Conservation (phyloP, 2,797 vertebrate species). For the Catamblyrhynchus diadema region DNA sequence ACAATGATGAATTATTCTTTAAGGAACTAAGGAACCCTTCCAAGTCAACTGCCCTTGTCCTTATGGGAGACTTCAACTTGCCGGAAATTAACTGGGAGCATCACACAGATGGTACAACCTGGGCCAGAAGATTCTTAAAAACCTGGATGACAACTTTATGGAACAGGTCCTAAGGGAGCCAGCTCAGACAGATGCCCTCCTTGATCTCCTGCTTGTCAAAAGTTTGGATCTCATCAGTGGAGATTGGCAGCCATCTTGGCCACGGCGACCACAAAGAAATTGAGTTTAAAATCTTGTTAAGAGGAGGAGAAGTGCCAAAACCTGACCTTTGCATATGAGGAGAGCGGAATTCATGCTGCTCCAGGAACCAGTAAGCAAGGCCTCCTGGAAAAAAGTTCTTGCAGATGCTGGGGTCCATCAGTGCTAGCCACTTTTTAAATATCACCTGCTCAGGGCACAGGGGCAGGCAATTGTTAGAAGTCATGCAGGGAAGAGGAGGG, state of each 20-base stretch:
- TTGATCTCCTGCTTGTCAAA: background rate
- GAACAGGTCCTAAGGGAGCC: background rate
- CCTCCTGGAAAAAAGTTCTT: background rate
- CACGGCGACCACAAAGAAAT: background rate
- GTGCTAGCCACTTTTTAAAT: background rate
- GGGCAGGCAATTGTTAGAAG: background rate
- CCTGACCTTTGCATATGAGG: background rate
- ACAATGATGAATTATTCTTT: background rate
- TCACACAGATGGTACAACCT: background rate
- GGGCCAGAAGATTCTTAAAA: background rate
- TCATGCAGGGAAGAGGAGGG: background rate
- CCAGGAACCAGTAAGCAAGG: background rate
- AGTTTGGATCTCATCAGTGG: background rate
- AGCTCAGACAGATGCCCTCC: background rate
- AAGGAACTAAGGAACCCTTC: background rate
- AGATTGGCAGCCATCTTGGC: fast-evolving
- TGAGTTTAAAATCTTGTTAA: background rate
- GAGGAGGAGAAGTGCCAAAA: background rate
- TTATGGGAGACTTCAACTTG: background rate
- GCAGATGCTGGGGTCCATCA: background rate
- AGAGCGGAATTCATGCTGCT: background rate
- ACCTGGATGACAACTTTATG: background rate
- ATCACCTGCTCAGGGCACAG: background rate
- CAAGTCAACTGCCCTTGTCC: background rate
- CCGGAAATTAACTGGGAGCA: background rate